phyloP scores from a whole-genome alignment of 1,140 invertebrate species.

The Ceratosolen solmsi region DNA sequence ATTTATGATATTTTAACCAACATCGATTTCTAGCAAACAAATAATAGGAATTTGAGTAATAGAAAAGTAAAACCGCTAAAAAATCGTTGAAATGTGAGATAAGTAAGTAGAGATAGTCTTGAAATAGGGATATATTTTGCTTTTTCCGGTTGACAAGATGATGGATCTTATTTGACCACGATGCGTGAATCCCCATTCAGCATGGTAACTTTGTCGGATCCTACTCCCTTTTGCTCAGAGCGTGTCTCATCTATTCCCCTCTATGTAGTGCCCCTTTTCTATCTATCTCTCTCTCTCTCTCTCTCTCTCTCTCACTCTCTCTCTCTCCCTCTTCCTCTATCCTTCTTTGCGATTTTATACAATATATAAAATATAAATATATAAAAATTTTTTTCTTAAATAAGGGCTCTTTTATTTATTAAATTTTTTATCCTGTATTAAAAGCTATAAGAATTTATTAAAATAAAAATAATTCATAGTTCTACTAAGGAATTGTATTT shows the following conservation, averaged over 20 bases:
- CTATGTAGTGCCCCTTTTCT: neutral
- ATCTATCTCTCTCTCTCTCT: neutral
- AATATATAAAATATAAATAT: neutral
- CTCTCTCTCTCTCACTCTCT: neutral
- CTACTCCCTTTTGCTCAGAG: constrained; percentile 36
- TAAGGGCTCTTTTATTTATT: no score
- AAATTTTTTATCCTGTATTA: no score
- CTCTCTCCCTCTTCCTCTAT: neutral
- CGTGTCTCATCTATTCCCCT: constrained; percentile 35
- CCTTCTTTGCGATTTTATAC: no score
- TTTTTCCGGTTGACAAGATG: constrained; percentile 64
- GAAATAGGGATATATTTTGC: constrained; percentile 12
- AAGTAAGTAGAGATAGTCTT: constrained; percentile 41
- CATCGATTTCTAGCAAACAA: constrained; percentile 22
- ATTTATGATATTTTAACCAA: neutral
- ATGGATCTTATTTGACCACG: constrained; percentile 73
- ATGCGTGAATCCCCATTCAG: constrained; percentile 61
- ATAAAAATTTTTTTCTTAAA: no score
- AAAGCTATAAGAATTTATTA: no score
- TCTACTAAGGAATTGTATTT: no score
- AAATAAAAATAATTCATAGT: no score
- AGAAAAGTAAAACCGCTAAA: constrained; percentile 37
- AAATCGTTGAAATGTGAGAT: constrained; percentile 49
- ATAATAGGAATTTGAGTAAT: constrained; percentile 36
- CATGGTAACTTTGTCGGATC: constrained; percentile 55